These are phyloP conservation scores for Drosophila suboccidentalis DNA, from an alignment of 2,888 invertebrate genomes.

Conservation along the genomic window DNA sequence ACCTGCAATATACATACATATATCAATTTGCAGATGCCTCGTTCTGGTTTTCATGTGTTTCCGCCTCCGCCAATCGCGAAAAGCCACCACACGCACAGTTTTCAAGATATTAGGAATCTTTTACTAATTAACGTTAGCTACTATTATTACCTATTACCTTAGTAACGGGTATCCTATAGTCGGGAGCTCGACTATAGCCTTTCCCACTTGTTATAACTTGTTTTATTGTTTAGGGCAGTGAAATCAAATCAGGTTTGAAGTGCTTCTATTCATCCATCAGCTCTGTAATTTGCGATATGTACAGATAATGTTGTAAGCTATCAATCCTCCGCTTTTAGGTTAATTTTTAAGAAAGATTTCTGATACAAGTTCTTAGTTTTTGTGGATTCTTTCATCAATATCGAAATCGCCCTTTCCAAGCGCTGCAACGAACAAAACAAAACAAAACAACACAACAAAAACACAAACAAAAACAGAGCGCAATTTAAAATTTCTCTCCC, in stretches of 20 bases:
- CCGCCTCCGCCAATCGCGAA: no score
- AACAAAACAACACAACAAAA: slow-evolving; percentile 19
- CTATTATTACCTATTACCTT: no score
- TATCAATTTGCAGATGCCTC: no score
- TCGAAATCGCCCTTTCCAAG: not conserved
- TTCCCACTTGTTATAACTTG: no score
- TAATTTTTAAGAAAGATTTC: no score
- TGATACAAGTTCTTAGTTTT: not conserved
- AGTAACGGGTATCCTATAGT: no score
- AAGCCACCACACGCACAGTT: no score
- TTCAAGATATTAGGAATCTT: no score
- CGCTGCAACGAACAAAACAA: slow-evolving; percentile 31
- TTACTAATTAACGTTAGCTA: no score
- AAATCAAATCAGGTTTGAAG: slow-evolving; percentile 1
- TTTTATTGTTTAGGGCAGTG: slow-evolving; percentile 2
- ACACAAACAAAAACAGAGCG: slow-evolving; percentile 2
- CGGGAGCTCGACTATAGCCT: no score
- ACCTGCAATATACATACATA: no score
- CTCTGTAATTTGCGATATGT: not conserved
- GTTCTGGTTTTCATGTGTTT: not conserved
- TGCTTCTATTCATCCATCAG: not conserved
- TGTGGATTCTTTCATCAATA: not conserved
- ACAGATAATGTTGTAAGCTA: not conserved
- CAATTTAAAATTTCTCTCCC: slow-evolving; percentile 46
- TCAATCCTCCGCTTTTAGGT: not conserved